phyloP scores from a whole-genome alignment of 2,113 vertebrate genomes.

The Microcebus griseorufus region DNA sequence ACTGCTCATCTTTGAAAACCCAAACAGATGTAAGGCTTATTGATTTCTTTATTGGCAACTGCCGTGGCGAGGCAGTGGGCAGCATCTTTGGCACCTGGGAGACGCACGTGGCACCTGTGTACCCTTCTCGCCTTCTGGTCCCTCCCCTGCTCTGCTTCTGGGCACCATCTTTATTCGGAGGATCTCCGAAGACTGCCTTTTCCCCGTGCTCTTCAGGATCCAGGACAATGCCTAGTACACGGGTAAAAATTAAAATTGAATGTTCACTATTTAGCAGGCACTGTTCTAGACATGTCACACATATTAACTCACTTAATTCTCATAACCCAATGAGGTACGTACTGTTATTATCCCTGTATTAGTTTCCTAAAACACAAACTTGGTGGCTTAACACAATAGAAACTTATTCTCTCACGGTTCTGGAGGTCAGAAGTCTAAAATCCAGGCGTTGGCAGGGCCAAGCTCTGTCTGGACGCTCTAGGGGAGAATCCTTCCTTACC shows the following conservation, averaged over 20 bases:
- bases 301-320: not conserved
- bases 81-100: not conserved
- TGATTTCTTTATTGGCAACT: not conserved
- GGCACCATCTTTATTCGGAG: not conserved
- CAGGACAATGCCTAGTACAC: not conserved
- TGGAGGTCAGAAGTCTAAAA: not conserved
- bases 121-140: not conserved
- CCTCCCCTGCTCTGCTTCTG: not conserved
- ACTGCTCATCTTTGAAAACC: not conserved
- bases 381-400: not conserved
- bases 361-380: not conserved
- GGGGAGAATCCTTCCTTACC: not conserved
- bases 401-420: not conserved
- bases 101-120: not conserved
- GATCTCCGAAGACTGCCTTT: not conserved
- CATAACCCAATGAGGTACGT: not conserved
- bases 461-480: not conserved
- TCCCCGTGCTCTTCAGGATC: not conserved
- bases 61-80: not conserved
- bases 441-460: not conserved
- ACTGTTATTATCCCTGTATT: not conserved
- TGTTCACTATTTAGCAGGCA: not conserved
- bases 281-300: not conserved
- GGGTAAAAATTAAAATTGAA: not conserved
- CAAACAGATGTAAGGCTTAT: slow-evolving; percentile 41